Percentiles rank a stretch among this genome's conserved stretches.
Evolutionary conservation across 2,797 vertebrate species (phyloP).

Genomic region (Anguilla anguilla): DNA sequence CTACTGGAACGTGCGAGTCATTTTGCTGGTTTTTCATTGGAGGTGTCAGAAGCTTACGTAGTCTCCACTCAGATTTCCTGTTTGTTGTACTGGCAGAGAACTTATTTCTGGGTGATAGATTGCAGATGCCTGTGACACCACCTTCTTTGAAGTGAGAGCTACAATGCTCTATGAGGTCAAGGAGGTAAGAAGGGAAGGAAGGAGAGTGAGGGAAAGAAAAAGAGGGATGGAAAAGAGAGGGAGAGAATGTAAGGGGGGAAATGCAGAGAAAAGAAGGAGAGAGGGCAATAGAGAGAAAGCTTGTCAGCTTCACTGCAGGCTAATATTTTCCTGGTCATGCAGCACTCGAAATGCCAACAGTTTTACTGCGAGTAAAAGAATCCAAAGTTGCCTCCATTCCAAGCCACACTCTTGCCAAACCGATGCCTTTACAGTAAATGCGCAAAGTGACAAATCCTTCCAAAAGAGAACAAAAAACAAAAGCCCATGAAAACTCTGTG

Average conservation of each 20-base stretch:
- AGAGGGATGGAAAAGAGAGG: too few relatives aligned
- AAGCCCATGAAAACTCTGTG: not conserved
- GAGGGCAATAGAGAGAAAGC: not conserved
- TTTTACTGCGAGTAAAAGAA: not conserved
- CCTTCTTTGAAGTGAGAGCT: slow-evolving; percentile 14
- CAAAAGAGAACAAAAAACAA: not conserved
- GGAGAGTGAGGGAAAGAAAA: not conserved
- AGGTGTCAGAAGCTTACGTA: not conserved
- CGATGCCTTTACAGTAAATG: slow-evolving; percentile 3
- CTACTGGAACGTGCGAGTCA: not conserved
- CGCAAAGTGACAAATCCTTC: not conserved
- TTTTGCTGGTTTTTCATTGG: slow-evolving; percentile 4
- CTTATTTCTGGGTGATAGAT: slow-evolving; percentile 11
- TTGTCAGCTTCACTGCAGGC: not conserved
- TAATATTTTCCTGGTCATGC: not conserved
- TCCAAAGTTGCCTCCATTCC: not conserved
- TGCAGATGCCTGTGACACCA: slow-evolving; percentile 20
- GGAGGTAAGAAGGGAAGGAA: not conserved
- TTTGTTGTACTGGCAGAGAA: not conserved
- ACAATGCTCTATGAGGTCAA: not conserved
- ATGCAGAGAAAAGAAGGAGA: not conserved
- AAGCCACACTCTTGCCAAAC: not conserved
- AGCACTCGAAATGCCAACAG: not conserved
- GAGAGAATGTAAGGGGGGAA: not conserved
- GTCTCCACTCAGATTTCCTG: not conserved